These are phyloP conservation scores for Helicoverpa assulta DNA, from an alignment of 2,888 invertebrate genomes.

Conservation along the genomic window DNA sequence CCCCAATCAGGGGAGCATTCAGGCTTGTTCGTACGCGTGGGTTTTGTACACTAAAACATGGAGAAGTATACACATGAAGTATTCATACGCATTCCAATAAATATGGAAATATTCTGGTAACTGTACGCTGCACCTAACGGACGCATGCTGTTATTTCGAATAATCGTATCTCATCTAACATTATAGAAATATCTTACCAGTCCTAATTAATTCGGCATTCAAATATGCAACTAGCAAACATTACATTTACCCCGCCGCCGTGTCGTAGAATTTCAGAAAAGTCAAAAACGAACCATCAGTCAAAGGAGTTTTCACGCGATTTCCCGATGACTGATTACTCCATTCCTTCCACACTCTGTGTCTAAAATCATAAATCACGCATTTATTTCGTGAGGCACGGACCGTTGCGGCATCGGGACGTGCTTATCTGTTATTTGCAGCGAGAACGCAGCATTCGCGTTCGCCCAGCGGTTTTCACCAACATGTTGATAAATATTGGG, in stretches of 20 bases:
- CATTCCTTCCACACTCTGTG: conserved; percentile 13
- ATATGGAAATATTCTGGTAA: too few species aligned
- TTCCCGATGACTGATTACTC: not conserved
- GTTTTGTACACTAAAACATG: conserved; percentile 67
- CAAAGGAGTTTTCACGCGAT: not conserved
- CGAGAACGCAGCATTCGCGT: conserved; percentile 73
- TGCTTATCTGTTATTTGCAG: conserved; percentile 89
- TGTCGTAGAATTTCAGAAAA: too few species aligned
- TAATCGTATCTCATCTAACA: too few species aligned
- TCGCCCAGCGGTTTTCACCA: conserved; percentile 76
- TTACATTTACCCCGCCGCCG: too few species aligned
- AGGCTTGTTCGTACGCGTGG: conserved; percentile 60
- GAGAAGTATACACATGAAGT: conserved; percentile 19
- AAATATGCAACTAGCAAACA: too few species aligned
- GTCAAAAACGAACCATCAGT: not conserved
- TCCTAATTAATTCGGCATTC: too few species aligned
- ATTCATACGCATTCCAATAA: not conserved
- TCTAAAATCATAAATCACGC: conserved; percentile 86
- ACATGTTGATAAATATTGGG: conserved; percentile 86
- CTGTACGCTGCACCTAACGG: too few species aligned
- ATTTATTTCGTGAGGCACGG: conserved; percentile 86
- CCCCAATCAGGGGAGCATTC: conserved; percentile 69
- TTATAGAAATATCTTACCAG: too few species aligned
- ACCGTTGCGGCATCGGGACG: conserved; percentile 80
- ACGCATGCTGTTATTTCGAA: too few species aligned